Evolutionary conservation across 1,140 invertebrate genomes (phyloP).

Genomic region (Marisa cornuarietis): DNA sequence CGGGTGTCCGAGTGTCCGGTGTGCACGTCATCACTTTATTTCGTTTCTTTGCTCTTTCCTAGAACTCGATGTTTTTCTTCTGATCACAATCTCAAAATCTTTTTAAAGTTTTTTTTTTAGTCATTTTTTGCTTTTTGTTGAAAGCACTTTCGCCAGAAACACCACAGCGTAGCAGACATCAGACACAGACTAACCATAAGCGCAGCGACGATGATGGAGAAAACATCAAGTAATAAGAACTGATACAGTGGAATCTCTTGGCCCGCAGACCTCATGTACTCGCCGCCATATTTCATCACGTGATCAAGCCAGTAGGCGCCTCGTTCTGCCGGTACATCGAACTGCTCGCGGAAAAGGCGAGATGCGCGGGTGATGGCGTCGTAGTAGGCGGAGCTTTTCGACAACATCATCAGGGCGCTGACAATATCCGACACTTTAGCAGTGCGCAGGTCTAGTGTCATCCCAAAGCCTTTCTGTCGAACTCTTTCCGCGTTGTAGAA

Average conservation of each 20-base stretch:
- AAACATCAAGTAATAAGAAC: constrained; percentile 40
- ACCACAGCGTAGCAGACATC: no score
- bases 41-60: no score
- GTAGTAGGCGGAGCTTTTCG: constrained; percentile 12
- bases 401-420: constrained; percentile 37
- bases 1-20: no score
- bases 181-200: neutral
- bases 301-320: constrained; percentile 38
- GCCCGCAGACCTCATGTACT: constrained; percentile 31
- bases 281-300: constrained; percentile 43
- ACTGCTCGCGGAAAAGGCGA: constrained; percentile 24
- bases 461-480: constrained; percentile 57
- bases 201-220: neutral
- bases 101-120: no score
- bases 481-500: constrained; percentile 63
- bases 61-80: no score
- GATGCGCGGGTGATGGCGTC: constrained; percentile 36
- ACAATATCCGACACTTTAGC: constrained; percentile 44
- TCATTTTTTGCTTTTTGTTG: no score
- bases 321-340: constrained; percentile 20
- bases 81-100: no score
- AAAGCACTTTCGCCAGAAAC: no score
- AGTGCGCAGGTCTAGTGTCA: constrained; percentile 49
- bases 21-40: no score
- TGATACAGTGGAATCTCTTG: constrained; percentile 36